phyloP scores from a whole-genome alignment of 1,140 invertebrate genomes.

The Gryllus bimaculatus region DNA sequence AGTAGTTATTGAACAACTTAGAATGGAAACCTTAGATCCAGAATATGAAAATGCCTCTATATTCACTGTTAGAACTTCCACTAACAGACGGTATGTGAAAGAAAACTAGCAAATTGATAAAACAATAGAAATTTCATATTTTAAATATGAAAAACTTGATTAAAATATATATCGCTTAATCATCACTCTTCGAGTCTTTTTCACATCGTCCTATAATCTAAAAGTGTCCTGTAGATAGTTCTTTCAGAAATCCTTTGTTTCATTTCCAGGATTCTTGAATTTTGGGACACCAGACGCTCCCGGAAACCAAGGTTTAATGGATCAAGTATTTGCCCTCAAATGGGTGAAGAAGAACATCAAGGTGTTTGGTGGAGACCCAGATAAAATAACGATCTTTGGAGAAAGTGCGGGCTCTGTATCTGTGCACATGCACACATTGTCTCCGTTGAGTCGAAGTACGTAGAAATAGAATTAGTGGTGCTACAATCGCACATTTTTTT shows the following conservation, averaged over 20 bases:
- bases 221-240: no score
- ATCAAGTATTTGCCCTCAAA: constrained; percentile 35
- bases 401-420: constrained; percentile 28
- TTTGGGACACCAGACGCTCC: constrained; percentile 30
- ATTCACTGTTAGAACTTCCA: no score
- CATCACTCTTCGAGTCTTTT: no score
- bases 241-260: not conserved
- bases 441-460: constrained; percentile 26
- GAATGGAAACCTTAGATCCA: no score
- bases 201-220: no score
- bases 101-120: no score
- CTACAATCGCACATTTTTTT: constrained; percentile 23
- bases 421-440: constrained; percentile 28
- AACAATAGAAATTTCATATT: no score
- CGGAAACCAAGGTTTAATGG: constrained; percentile 38
- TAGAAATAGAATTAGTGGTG: not conserved
- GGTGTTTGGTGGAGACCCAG: constrained; percentile 36
- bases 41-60: no score
- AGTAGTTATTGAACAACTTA: no score
- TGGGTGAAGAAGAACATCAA: constrained; percentile 31
- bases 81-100: no score
- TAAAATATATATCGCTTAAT: no score
- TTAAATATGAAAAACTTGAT: no score
- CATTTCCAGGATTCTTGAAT: constrained; percentile 31
- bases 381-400: constrained; percentile 30